These are phyloP conservation scores for Bellardia pandia DNA, from an alignment of 2,888 invertebrate genomes.

Conservation along the genomic window DNA sequence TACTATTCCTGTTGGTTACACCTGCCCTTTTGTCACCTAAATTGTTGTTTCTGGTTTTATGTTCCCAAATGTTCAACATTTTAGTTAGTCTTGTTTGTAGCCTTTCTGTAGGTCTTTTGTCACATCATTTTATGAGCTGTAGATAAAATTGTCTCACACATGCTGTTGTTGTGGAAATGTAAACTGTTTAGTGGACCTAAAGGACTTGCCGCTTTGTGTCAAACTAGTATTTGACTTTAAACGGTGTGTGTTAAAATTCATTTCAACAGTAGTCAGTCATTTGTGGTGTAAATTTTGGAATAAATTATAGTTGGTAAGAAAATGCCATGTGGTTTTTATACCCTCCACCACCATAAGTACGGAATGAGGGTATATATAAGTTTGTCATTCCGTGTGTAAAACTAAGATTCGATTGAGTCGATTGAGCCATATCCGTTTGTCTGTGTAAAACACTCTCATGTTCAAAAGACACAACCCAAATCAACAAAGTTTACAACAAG, in stretches of 20 bases:
- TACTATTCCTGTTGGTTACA: not conserved
- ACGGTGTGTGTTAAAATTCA: not conserved
- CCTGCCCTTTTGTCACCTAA: conserved; percentile 60
- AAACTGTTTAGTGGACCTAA: not conserved
- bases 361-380: no score
- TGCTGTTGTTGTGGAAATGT: not conserved
- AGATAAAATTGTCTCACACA: not conserved
- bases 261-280: conserved; percentile 48
- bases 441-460: no score
- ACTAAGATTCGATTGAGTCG: no score
- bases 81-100: conserved; percentile 45
- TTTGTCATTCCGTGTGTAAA: no score
- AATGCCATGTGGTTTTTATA: not conserved
- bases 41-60: not conserved
- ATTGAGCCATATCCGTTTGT: no score
- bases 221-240: conserved; percentile 34
- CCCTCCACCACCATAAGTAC: no score
- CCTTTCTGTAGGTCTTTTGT: conserved; percentile 69
- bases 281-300: conserved; percentile 36
- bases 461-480: no score
- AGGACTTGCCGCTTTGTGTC: not conserved
- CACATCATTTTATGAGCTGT: conserved; percentile 71
- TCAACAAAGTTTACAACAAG: no score
- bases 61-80: conserved; percentile 1
- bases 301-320: conserved; percentile 13